A percentile compares a stretch with the other conserved stretches of the same genome.
These are phyloP conservation scores for Larimichthys polyactis DNA, from an alignment of 2,113 vertebrate species.

Conservation along the genomic window DNA sequence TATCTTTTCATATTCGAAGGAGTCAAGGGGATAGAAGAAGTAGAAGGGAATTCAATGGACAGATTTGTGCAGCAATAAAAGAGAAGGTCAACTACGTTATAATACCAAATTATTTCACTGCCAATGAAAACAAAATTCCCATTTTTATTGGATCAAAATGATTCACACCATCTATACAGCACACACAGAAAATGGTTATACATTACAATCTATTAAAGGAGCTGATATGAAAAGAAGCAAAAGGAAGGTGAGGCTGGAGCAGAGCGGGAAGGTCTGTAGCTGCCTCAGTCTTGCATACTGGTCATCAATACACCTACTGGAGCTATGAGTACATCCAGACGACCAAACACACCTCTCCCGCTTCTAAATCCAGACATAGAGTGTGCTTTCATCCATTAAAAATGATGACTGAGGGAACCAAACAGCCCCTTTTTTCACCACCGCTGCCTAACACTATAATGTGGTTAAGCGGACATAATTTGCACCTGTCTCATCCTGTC, in stretches of 20 bases:
- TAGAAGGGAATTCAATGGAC: conserved; percentile 36
- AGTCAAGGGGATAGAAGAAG: conserved; percentile 16
- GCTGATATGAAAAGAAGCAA: conserved; percentile 15
- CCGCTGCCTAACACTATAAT: conserved; percentile 46
- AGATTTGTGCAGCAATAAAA: conserved; percentile 62
- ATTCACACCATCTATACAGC: background rate
- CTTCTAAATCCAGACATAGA: conserved; percentile 47
- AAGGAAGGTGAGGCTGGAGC: background rate
- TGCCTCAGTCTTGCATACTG: background rate
- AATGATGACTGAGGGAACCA: conserved; percentile 38
- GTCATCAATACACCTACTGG: background rate
- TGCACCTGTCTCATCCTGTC: conserved; percentile 60
- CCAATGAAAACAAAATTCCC: conserved; percentile 53
- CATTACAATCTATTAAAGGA: conserved; percentile 24
- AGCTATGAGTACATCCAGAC: conserved; percentile 4
- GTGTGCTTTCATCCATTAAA: conserved; percentile 54
- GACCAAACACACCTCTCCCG: conserved; percentile 4
- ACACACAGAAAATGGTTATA: background rate
- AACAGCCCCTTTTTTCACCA: conserved; percentile 23
- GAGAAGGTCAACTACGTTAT: conserved; percentile 65
- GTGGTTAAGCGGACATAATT: conserved; percentile 67
- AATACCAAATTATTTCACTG: conserved; percentile 45
- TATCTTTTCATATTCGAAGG: conserved; percentile 26
- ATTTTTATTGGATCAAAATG: conserved; percentile 39
- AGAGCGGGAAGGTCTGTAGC: background rate